Evolutionary conservation across 2,113 vertebrate species (phyloP).

Genomic region (Sula dactylatra): DNA sequence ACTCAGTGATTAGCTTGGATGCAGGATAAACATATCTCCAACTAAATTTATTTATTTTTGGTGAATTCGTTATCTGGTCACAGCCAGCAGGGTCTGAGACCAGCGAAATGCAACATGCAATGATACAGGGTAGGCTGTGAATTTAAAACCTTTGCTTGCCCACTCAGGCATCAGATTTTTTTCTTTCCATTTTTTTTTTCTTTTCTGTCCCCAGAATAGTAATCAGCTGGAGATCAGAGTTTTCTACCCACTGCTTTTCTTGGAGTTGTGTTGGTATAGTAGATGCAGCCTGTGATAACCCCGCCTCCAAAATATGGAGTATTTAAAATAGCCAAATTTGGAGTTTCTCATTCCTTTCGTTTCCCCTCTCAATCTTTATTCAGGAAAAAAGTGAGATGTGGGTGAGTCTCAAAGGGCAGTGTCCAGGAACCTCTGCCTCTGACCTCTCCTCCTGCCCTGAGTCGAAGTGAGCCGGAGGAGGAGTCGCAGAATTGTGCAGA

Average conservation of each 20-base stretch:
- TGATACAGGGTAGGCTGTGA: neutral
- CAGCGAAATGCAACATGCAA: neutral
- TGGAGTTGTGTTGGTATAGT: neutral
- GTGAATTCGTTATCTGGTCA: neutral
- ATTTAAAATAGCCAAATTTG: neutral
- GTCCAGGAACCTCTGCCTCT: neutral
- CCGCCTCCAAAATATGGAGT: neutral
- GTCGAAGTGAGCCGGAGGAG: rapidly evolving
- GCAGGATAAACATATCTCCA: conserved; percentile 11
- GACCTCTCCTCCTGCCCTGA: neutral
- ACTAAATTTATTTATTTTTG: neutral
- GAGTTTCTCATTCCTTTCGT: neutral
- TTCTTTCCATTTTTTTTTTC: neutral
- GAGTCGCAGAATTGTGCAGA: neutral
- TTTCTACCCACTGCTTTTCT: neutral
- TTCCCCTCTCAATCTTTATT: neutral
- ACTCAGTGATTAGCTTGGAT: neutral
- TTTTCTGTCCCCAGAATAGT: neutral
- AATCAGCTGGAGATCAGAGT: neutral
- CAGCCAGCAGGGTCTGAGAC: neutral
- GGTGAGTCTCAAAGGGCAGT: neutral
- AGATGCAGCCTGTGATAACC: neutral
- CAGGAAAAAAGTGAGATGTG: neutral
- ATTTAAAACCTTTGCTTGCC: neutral
- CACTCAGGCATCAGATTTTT: neutral